Evolutionary conservation across 2,888 invertebrate species (phyloP).

Genomic region (Cenopis cana): DNA sequence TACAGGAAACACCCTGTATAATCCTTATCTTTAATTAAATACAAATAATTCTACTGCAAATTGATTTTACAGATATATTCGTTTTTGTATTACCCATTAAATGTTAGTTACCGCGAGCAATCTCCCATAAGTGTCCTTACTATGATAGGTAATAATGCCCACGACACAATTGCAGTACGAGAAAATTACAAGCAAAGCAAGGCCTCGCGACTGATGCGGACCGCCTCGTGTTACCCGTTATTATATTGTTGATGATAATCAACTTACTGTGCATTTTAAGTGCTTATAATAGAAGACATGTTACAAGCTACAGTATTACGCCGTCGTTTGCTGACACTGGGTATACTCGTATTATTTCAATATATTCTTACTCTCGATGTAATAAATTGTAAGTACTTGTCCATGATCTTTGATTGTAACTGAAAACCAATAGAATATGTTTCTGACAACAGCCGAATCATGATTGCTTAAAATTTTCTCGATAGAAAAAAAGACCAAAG

Average conservation of each 20-base stretch:
- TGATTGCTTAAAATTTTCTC: too few species aligned
- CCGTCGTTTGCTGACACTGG: conserved; percentile 1
- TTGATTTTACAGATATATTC: neutral
- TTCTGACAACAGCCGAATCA: too few species aligned
- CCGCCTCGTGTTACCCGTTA: conserved; percentile 7
- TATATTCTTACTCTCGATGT: too few species aligned
- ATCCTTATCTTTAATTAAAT: too few species aligned
- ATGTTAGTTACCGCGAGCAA: neutral
- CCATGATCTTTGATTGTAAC: too few species aligned
- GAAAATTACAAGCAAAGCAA: conserved; percentile 42
- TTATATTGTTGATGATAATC: conserved; percentile 35
- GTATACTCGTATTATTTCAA: neutral
- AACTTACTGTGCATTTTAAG: conserved; percentile 29
- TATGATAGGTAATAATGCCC: conserved; percentile 24
- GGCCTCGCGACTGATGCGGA: conserved; percentile 14
- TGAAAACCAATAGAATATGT: too few species aligned
- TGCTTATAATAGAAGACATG: conserved; percentile 20
- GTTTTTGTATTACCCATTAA: neutral
- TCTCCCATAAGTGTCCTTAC: conserved; percentile 5
- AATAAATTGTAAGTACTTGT: too few species aligned
- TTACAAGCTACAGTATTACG: conserved; percentile 7
- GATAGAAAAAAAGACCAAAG: too few species aligned
- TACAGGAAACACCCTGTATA: too few species aligned
- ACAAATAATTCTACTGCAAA: too few species aligned
- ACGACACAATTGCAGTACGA: conserved; percentile 10